Evolutionary conservation across 1,140 invertebrate genomes (phyloP).

Genomic region (Drosophila takahashii): DNA sequence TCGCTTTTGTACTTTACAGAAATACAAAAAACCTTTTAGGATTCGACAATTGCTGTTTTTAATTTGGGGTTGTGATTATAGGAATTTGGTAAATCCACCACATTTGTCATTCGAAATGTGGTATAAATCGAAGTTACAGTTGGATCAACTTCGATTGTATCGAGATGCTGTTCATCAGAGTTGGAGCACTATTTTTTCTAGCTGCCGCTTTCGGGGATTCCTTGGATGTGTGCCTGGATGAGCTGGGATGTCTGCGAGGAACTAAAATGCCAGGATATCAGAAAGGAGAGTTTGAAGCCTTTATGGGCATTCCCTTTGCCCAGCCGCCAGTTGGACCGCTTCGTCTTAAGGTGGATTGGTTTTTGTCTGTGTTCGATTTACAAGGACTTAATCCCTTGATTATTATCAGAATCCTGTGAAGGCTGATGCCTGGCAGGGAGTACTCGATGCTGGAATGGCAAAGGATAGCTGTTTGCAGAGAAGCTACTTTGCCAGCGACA

Average conservation of each 20-base stretch:
- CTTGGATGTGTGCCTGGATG: conserved; percentile 64
- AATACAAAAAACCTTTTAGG: conserved; percentile 49
- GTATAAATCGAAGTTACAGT: neutral
- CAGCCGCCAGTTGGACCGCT: conserved; percentile 67
- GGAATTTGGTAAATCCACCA: neutral
- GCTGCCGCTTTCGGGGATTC: conserved; percentile 13
- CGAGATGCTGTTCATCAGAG: conserved; percentile 2
- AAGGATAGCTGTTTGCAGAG: conserved; percentile 63
- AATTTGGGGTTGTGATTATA: neutral
- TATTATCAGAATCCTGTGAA: conserved; percentile 64
- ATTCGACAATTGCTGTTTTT: conserved; percentile 31
- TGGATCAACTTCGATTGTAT: neutral
- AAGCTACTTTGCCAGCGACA: conserved; percentile 31
- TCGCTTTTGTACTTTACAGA: conserved; percentile 55
- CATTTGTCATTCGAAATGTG: neutral
- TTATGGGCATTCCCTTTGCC: conserved; percentile 78
- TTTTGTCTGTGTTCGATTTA: too few species aligned
- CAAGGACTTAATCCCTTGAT: neutral
- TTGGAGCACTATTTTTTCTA: neutral
- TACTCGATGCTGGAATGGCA: conserved; percentile 47
- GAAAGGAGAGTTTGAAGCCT: conserved; percentile 57
- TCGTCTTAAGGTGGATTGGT: conserved; percentile 54
- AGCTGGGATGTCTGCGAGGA: conserved; percentile 65
- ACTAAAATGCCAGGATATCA: conserved; percentile 50
- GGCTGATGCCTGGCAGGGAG: conserved; percentile 41